Evolutionary conservation across 2,797 vertebrate genomes (phyloP).

Genomic region (Zenarchopterus dispar): DNA sequence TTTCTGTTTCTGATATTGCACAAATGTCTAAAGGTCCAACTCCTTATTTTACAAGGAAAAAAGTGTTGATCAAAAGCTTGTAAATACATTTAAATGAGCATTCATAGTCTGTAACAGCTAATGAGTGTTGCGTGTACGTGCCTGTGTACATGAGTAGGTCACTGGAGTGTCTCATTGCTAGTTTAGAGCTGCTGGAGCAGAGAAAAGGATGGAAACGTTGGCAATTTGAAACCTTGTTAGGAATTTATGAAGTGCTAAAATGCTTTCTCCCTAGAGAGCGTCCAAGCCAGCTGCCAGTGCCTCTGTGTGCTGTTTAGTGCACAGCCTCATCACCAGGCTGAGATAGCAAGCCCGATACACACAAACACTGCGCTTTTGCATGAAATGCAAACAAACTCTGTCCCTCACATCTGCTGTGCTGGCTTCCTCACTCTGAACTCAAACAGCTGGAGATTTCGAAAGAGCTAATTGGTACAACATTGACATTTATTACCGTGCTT

Average conservation of each 20-base stretch:
- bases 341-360: conserved; percentile 60
- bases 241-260: conserved; percentile 99
- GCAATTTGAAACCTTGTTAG: conserved; percentile 98
- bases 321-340: conserved; percentile 64
- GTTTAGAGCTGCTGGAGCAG: conserved; percentile 79
- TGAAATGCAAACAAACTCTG: conserved; percentile 39
- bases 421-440: conserved; percentile 69
- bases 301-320: conserved; percentile 78
- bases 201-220: conserved; percentile 87
- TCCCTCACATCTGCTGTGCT: conserved; percentile 44
- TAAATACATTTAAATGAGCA: conserved; percentile 28
- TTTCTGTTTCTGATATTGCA: conserved; percentile 1
- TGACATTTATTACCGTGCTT: conserved; percentile 57
- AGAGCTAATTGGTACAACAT: conserved; percentile 74
- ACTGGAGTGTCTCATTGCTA: conserved; percentile 58
- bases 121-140: conserved; percentile 23
- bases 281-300: conserved; percentile 89
- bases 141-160: conserved; percentile 42
- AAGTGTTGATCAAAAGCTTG: conserved; percentile 32
- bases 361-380: conserved; percentile 22
- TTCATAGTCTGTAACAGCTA: conserved; percentile 36
- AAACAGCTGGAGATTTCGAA: conserved; percentile 76
- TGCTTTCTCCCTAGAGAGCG: conserved; percentile 92
- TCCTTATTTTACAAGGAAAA: conserved; percentile 2
- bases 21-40: conserved; percentile 26